Conservation (phyloP, 2,888 invertebrate species). For the Allolobophora icterica region DNA sequence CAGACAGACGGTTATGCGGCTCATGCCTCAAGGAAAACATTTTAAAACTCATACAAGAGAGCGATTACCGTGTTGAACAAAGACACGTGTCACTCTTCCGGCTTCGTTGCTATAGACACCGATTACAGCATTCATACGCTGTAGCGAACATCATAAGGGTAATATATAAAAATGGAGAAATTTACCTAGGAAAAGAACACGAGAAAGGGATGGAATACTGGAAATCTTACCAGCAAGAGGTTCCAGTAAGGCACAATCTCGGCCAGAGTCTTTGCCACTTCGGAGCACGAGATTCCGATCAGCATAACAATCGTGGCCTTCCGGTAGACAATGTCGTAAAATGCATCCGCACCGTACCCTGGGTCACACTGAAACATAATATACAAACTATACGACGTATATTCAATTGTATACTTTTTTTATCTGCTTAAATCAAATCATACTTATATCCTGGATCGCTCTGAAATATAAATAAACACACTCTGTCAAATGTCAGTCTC, state of each 20-base stretch:
- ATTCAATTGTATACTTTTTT: too few relatives aligned
- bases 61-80: not conserved
- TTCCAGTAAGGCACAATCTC: conserved; percentile 92
- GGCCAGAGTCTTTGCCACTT: conserved; percentile 87
- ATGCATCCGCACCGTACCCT: conserved; percentile 86
- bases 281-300: conserved; percentile 86
- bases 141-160: not conserved
- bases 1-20: not conserved
- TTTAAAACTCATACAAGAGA: not conserved
- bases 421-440: too few relatives aligned
- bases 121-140: not conserved
- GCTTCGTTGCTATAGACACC: too few relatives aligned
- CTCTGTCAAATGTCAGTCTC: too few relatives aligned
- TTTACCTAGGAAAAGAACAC: not conserved
- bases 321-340: conserved; percentile 87
- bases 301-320: conserved; percentile 77
- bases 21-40: not conserved
- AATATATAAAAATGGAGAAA: not conserved
- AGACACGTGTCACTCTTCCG: too few relatives aligned
- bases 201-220: not conserved
- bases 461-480: too few relatives aligned
- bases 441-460: too few relatives aligned
- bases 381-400: not conserved
- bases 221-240: conserved; percentile 77
- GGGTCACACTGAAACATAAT: conserved; percentile 81